Evolutionary conservation across 2,113 vertebrate species (phyloP).

Genomic region (Merops nubicus): DNA sequence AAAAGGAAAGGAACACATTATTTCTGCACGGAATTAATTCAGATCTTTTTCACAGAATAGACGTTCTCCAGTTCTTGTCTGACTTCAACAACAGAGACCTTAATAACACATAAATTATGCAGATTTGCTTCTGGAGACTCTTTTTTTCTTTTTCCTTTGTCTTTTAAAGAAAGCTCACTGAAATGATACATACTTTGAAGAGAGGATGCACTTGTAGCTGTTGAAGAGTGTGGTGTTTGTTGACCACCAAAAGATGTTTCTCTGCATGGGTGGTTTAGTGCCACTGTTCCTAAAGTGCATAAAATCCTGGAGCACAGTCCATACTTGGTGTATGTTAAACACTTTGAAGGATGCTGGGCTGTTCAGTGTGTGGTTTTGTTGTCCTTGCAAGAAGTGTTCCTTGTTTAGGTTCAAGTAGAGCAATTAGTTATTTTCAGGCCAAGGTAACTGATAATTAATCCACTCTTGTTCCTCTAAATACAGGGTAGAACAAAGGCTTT

Average conservation of each 20-base stretch:
- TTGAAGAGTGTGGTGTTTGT: not conserved
- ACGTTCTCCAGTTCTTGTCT: not conserved
- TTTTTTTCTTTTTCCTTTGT: fast-evolving
- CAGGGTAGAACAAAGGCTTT: not conserved
- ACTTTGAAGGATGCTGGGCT: not conserved
- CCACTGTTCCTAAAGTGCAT: not conserved
- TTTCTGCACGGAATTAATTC: not conserved
- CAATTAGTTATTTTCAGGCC: not conserved
- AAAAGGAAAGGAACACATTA: fast-evolving
- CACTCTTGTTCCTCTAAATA: not conserved
- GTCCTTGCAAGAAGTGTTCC: not conserved
- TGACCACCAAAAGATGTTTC: not conserved
- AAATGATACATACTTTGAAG: not conserved
- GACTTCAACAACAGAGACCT: not conserved
- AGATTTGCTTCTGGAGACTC: not conserved
- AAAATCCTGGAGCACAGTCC: not conserved
- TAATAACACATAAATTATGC: not conserved
- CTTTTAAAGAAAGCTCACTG: not conserved
- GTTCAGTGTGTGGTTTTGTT: not conserved
- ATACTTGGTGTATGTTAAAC: not conserved
- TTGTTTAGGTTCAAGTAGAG: not conserved
- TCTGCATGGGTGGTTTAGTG: not conserved
- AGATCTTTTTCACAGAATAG: not conserved
- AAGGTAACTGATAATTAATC: not conserved
- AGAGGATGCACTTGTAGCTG: not conserved